Percentiles rank a stretch among this genome's conserved stretches.
These are phyloP conservation scores for Cheilinus undulatus DNA, from an alignment of 2,113 vertebrate species.

Conservation along the genomic window DNA sequence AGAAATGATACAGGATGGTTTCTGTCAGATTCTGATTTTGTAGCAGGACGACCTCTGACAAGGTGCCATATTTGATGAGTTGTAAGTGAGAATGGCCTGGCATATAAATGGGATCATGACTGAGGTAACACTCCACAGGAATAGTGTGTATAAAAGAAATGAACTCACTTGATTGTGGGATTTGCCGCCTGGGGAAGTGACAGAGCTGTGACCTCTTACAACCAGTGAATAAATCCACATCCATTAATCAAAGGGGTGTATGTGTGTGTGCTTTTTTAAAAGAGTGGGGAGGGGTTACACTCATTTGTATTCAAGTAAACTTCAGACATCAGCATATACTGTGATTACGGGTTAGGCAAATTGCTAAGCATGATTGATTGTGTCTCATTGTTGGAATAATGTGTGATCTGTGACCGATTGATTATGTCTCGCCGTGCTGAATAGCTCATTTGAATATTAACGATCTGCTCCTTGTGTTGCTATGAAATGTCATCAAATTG, in stretches of 20 bases:
- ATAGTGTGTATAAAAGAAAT: constrained; percentile 64
- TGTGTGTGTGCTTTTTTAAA: neutral
- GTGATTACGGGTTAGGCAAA: constrained; percentile 70
- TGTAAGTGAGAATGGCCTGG: too few relatives aligned
- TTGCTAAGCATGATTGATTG: constrained; percentile 75
- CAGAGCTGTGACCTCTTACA: constrained; percentile 46
- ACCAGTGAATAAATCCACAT: constrained; percentile 30
- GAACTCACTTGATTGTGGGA: constrained; percentile 56
- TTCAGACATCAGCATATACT: constrained; percentile 68
- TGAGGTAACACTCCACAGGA: constrained; percentile 15
- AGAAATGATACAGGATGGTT: too few relatives aligned
- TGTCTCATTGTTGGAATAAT: constrained; percentile 74
- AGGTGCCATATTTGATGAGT: too few relatives aligned
- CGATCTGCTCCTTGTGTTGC: constrained; percentile 33
- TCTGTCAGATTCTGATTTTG: too few relatives aligned
- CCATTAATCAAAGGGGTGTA: constrained; percentile 71
- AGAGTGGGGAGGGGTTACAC: neutral
- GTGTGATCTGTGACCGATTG: constrained; percentile 67
- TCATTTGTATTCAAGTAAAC: constrained; percentile 78
- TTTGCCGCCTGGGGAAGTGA: constrained; percentile 36
- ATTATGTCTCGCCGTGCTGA: constrained; percentile 38
- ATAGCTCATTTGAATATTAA: constrained; percentile 70
- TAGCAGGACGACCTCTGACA: too few relatives aligned
- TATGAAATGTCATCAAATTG: constrained; percentile 42
- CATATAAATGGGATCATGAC: neutral